These are phyloP conservation scores for Pristionchus japonicus DNA, from an alignment of 2,888 invertebrate genomes.

Conservation along the genomic window DNA sequence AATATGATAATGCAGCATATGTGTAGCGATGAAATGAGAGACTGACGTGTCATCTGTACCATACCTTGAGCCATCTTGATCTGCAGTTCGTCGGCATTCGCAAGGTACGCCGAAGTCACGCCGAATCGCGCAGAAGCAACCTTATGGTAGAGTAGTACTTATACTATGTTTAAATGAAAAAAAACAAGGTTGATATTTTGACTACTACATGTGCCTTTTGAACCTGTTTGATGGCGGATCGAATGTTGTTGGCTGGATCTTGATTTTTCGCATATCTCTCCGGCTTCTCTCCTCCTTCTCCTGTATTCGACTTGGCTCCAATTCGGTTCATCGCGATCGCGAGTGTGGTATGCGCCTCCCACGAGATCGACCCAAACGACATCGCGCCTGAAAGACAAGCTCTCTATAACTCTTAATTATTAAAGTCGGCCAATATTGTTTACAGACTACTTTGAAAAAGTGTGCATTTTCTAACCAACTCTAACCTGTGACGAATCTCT, in stretches of 20 bases:
- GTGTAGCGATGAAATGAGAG: no score
- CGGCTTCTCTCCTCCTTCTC: conserved; percentile 89
- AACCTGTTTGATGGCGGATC: conserved; percentile 95
- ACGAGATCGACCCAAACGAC: conserved; percentile 96
- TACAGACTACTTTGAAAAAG: not conserved
- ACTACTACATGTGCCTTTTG: no score
- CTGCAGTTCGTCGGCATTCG: conserved; percentile 97
- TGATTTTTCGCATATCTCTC: conserved; percentile 82
- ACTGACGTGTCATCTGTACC: no score
- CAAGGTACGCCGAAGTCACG: conserved; percentile 95
- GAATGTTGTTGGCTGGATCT: conserved; percentile 86
- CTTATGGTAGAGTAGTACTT: conserved; percentile 62
- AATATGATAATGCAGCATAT: no score
- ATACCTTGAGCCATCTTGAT: conserved; percentile 95
- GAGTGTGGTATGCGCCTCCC: conserved; percentile 94
- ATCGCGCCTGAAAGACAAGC: conserved; percentile 83
- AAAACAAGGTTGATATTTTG: not conserved
- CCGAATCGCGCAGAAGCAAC: conserved; percentile 98
- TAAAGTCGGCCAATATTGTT: no score
- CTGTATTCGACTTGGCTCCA: conserved; percentile 97
- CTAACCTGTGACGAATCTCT: conserved; percentile 91
- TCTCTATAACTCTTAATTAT: no score
- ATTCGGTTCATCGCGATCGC: conserved; percentile 98
- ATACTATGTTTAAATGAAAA: no score
- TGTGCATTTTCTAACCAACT: no score